Percentiles rank a stretch among this genome's conserved stretches.
Conservation (phyloP, 2,888 invertebrate species). For the Periphyllus acericola region DNA sequence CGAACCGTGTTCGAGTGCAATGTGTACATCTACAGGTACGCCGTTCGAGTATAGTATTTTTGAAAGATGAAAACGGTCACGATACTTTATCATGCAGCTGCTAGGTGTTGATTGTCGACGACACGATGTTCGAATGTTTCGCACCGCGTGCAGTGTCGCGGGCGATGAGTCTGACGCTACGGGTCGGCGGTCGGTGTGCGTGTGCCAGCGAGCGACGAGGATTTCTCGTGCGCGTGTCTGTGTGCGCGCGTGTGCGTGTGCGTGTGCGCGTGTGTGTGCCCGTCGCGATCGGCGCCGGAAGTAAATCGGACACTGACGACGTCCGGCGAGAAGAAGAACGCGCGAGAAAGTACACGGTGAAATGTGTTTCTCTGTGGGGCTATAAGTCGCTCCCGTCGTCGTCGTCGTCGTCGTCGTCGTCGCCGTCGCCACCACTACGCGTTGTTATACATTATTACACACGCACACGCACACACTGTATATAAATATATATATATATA, state of each 20-base stretch:
- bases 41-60: no score
- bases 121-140: no score
- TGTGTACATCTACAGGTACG: no score
- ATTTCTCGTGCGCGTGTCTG: no score
- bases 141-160: no score
- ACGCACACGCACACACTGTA: not conserved
- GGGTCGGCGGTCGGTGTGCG: not conserved
- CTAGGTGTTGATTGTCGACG: no score
- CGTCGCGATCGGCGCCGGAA: not conserved
- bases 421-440: not conserved
- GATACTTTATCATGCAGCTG: no score
- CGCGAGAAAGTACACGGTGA: slow-evolving; percentile 50
- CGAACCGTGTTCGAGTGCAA: no score
- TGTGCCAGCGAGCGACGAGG: no score
- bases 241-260: not conserved
- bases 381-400: not conserved
- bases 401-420: no score
- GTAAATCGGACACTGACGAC: slow-evolving; percentile 36
- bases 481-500: not conserved
- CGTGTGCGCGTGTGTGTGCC: not conserved
- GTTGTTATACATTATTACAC: not conserved
- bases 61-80: no score
- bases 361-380: slow-evolving; percentile 32
- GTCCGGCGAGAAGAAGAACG: slow-evolving; percentile 31
- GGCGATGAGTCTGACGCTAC: not conserved